A percentile compares a stretch with the other conserved stretches of the same genome.
phyloP scores from a whole-genome alignment of 2,113 vertebrate species.

The Dasyprocta punctata region DNA sequence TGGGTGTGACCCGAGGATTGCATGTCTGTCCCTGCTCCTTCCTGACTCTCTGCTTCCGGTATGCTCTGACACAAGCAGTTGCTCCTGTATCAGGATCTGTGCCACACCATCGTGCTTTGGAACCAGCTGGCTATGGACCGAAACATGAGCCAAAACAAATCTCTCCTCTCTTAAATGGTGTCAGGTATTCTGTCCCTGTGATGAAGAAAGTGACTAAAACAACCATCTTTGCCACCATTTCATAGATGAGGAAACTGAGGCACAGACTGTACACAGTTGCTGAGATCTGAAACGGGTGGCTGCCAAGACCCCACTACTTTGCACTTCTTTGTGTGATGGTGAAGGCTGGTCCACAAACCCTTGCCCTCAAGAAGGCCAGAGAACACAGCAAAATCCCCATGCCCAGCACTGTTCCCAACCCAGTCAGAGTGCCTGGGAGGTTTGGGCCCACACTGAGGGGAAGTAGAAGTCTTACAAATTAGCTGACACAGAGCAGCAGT shows the following conservation, averaged over 20 bases:
- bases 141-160: background rate
- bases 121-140: background rate
- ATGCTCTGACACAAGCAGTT: background rate
- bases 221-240: background rate
- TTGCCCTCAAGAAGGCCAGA: background rate
- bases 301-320: background rate
- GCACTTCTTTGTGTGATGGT: rapidly evolving
- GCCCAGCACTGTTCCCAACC: background rate
- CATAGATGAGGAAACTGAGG: background rate
- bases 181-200: background rate
- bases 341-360: background rate
- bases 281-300: background rate
- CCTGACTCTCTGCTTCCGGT: background rate
- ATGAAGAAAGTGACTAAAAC: background rate
- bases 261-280: background rate
- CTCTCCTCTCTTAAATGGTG: background rate
- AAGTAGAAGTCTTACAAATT: background rate
- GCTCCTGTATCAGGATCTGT: background rate
- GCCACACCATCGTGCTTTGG: background rate
- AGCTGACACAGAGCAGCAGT: background rate
- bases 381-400: background rate
- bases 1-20: background rate
- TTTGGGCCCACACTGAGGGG: background rate
- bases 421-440: background rate
- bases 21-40: background rate